Percentiles rank a stretch among this genome's conserved stretches.
Conservation (phyloP, 2,888 invertebrate genomes). For the Caenorhabditis sp. region DNA sequence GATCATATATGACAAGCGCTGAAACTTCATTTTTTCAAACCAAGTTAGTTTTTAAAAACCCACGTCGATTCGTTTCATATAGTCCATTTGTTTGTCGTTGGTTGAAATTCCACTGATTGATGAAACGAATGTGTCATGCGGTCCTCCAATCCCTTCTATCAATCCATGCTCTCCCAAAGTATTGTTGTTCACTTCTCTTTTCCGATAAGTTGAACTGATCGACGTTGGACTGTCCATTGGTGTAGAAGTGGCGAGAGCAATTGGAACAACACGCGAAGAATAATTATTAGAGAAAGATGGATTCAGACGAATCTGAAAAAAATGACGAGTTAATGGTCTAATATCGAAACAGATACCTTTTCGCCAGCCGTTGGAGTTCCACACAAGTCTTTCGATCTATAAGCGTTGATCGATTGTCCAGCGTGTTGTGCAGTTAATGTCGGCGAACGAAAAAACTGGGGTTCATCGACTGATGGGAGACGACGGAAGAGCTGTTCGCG, state of each 20-base stretch:
- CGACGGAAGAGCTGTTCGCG: slow-evolving; percentile 21
- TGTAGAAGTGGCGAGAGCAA: slow-evolving; percentile 47
- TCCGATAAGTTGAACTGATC: not conserved
- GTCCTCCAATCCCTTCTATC: not conserved
- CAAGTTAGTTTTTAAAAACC: not conserved
- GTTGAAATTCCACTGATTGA: slow-evolving; percentile 27
- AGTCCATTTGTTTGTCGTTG: slow-evolving; percentile 16
- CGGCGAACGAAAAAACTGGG: slow-evolving; percentile 35
- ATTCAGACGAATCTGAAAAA: slow-evolving; percentile 3
- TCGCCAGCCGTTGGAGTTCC: slow-evolving; percentile 27
- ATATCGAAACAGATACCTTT: slow-evolving; percentile 7
- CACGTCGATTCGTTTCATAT: slow-evolving; percentile 19
- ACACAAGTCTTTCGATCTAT: slow-evolving; percentile 17
- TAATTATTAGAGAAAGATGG: slow-evolving; percentile 1
- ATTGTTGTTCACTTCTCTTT: not conserved
- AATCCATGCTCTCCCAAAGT: not conserved
- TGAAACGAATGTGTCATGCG: slow-evolving; percentile 28
- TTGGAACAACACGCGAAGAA: slow-evolving; percentile 8
- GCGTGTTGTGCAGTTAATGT: slow-evolving; percentile 35
- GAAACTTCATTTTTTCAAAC: not conserved
- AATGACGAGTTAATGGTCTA: not conserved
- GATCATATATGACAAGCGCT: slow-evolving; percentile 33
- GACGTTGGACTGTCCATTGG: slow-evolving; percentile 32
- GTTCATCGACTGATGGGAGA: slow-evolving; percentile 30
- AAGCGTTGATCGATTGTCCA: slow-evolving; percentile 27